phyloP scores from a whole-genome alignment of 1,140 invertebrate species.

The Bombyx mandarina region DNA sequence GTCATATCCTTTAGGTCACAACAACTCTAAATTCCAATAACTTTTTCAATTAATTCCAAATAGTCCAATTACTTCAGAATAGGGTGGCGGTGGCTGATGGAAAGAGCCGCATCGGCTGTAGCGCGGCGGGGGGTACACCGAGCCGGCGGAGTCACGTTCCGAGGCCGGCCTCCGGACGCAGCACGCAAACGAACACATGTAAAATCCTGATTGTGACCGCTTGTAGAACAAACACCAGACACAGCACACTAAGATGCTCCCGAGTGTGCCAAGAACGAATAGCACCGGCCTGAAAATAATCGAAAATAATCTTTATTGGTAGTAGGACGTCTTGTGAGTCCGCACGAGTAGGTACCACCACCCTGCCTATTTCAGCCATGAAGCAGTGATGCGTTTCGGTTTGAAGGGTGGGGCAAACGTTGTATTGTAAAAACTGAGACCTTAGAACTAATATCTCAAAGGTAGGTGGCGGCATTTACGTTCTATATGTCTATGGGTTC shows the following conservation, averaged over 20 bases:
- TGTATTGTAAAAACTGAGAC: too few relatives aligned
- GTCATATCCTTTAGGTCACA: too few relatives aligned
- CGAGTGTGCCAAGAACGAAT: constrained; percentile 53
- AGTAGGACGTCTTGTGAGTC: too few relatives aligned
- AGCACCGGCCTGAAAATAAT: constrained; percentile 39
- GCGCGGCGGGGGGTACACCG: constrained; percentile 82
- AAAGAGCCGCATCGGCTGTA: constrained; percentile 86
- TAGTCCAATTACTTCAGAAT: constrained; percentile 77
- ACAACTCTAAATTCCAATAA: too few relatives aligned
- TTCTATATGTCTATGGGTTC: too few relatives aligned
- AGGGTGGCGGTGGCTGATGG: constrained; percentile 83
- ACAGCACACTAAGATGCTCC: constrained; percentile 75
- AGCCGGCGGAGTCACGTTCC: constrained; percentile 80
- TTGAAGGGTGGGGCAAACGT: too few relatives aligned
- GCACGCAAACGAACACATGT: constrained; percentile 58
- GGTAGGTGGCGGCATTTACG: too few relatives aligned
- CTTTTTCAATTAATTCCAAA: too few relatives aligned
- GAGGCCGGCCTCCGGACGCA: constrained; percentile 68
- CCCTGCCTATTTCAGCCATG: neutral
- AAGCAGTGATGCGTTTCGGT: too few relatives aligned
- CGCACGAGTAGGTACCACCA: too few relatives aligned
- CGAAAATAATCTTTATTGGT: neutral
- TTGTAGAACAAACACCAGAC: constrained; percentile 78
- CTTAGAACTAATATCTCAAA: too few relatives aligned
- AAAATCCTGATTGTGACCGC: constrained; percentile 69